Percentiles rank a stretch among this genome's conserved stretches.
Conservation (phyloP, 1,140 invertebrate species). For the Gyrodactylus salaris region DNA sequence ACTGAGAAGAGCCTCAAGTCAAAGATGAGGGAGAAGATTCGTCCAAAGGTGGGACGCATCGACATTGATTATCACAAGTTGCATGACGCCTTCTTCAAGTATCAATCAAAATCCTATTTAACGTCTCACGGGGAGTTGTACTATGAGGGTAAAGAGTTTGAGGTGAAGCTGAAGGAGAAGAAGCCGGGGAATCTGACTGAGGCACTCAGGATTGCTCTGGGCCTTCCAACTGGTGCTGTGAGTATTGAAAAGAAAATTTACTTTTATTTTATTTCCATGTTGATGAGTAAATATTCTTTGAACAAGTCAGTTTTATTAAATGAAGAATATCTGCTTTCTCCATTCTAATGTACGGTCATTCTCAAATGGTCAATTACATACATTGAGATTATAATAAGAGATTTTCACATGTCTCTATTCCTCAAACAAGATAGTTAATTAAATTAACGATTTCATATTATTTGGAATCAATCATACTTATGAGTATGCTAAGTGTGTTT, state of each 20-base stretch:
- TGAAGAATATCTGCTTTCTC: no score
- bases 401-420: no score
- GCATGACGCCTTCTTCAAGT: slow-evolving; percentile 96
- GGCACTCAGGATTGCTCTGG: slow-evolving; percentile 66
- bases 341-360: background rate
- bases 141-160: slow-evolving; percentile 99
- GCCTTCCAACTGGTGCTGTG: slow-evolving; percentile 76
- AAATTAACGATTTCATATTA: no score
- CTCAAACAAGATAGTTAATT: no score
- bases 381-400: no score
- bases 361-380: no score
- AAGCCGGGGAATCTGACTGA: slow-evolving; percentile 87
- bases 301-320: background rate
- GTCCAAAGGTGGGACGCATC: slow-evolving; percentile 92
- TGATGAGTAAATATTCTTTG: background rate
- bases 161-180: slow-evolving; percentile 79
- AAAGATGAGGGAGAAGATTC: slow-evolving; percentile 78
- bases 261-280: background rate
- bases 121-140: slow-evolving; percentile 83
- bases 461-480: no score
- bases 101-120: slow-evolving; percentile 65
- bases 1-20: slow-evolving; percentile 78
- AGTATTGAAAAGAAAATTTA: slow-evolving; percentile 18
- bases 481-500: no score
- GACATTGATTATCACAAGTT: slow-evolving; percentile 98